Evolutionary conservation across 2,113 vertebrate species (phyloP), one percentile per base, ranked within the genome.

Genomic region (Illadopsis cleaveri): DNA sequence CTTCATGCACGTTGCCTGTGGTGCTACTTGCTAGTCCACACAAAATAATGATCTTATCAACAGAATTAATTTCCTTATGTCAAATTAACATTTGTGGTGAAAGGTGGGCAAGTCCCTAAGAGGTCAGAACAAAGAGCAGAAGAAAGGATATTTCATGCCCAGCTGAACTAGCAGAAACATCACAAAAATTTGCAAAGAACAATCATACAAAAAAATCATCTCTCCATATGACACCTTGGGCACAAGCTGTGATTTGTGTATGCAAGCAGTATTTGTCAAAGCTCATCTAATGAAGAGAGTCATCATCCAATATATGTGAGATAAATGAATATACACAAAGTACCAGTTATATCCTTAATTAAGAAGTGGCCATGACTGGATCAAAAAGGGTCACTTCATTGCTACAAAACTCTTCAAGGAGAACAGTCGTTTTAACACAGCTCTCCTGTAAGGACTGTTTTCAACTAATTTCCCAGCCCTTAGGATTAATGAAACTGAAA

Each of bases 231-330:
- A 70, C 12, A 90, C 11, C 45, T 23, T 28, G 28, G 54, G n/a
- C 42, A 88, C 38, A 69, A 76, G 16, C 5, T 45, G n/a, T 7
- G 23, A 54, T 33, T 61, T 19, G 10, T 42, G 42, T 27, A 15
- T 65, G 62, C 58, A 69, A 82, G 66, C 44, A 86, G 20, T 20
- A 79, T 40, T 37, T 40, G 15, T 38, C 48, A 75, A 47, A 89
- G 38, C 12, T 68, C 53, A 83, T 53, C 38, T 58, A 85, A 23
- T 13, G 14, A 69, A 65, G 40, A 75, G 5, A 28, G 24, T 47
- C 40, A 75, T 30, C 0, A 0, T 12, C 25, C 23, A 82, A 76
- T n/a, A 33, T 11, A 71, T 37, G 27, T 51, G 25, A 42, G 11
- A 71, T 40, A 84, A 89, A 94, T 4, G 7, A 37, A n/a, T 30